Evolutionary conservation across 2,113 vertebrate genomes (phyloP), one percentile per base, ranked within the genome.

Genomic region (Colaptes auratus): DNA sequence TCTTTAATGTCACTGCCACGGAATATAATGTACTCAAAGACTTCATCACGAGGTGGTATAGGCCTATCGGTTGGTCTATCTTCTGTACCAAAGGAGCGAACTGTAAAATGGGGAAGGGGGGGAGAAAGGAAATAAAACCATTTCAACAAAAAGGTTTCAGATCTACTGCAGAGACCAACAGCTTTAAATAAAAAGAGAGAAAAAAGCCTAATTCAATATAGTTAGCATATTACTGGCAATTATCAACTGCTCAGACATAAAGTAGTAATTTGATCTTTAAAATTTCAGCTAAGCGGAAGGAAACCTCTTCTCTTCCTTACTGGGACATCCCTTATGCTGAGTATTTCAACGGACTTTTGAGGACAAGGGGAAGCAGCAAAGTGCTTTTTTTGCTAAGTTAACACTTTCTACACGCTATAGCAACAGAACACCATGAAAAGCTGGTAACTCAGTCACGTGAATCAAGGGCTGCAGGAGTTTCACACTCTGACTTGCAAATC

Each of bases 1-100:
- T 99, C 99, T 96, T 99, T 99, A 63, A 99, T 99, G 90, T 99
- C 99, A 61, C 99, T 99, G 61, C 99, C 99, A 35, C 99, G 97
- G 90, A 99, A 99, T 93, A 99, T 99, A 56, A 99, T 99, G 83
- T 99, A 99, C 95, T 99, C 99, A 73, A 99, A 99, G 27, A 99
- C 98, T 95, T 99, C 99, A 95, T 99, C 99, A 17, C 99, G 98
- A 53, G 99, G 99, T 7, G 99, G 98, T 94, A 99, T 98, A 36
- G 99, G 99, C 65, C 99, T 98, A 80, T 99, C 99, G 11, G 99
- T 99, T 10, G 99, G 99, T 56, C 99, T 98, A 56, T 99, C 99
- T 86, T 99, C 99, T 18, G 99, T 99, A 46, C 99, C 99, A 70
- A 99, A 99, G 48, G 99, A 99, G 72, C 99, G 98, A 96, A 99